Conservation (phyloP, 2,888 invertebrate species). For the Cephus runcator region DNA sequence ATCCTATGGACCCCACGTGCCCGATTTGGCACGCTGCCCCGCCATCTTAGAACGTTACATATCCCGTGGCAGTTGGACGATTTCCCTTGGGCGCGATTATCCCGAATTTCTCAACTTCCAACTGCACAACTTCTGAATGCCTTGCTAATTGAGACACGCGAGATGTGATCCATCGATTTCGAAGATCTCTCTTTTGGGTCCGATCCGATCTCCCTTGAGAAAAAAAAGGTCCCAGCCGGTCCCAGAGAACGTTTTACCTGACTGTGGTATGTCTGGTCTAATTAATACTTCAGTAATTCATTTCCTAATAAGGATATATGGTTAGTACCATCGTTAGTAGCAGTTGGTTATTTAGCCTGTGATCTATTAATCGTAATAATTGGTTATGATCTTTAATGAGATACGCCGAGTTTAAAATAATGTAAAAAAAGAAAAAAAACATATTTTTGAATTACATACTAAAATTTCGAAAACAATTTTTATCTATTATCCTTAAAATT, state of each 20-base stretch:
- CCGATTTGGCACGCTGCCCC: constrained; percentile 42
- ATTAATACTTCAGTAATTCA: neutral
- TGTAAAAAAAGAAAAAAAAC: neutral
- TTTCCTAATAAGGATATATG: neutral
- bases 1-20: constrained; percentile 19
- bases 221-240: neutral
- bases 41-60: constrained; percentile 31
- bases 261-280: neutral
- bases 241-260: neutral
- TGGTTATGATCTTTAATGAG: neutral
- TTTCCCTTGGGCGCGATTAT: neutral
- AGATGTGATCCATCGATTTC: neutral
- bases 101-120: neutral
- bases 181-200: neutral
- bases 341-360: neutral
- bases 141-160: neutral
- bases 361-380: neutral
- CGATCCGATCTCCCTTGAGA: neutral
- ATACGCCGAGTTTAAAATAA: neutral
- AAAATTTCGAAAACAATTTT: neutral
- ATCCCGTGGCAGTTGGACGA: neutral
- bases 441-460: neutral
- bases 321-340: neutral
- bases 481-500: neutral
- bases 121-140: neutral